These are phyloP conservation scores for Augiades crinisus DNA, from an alignment of 2,888 invertebrate genomes.

Conservation along the genomic window DNA sequence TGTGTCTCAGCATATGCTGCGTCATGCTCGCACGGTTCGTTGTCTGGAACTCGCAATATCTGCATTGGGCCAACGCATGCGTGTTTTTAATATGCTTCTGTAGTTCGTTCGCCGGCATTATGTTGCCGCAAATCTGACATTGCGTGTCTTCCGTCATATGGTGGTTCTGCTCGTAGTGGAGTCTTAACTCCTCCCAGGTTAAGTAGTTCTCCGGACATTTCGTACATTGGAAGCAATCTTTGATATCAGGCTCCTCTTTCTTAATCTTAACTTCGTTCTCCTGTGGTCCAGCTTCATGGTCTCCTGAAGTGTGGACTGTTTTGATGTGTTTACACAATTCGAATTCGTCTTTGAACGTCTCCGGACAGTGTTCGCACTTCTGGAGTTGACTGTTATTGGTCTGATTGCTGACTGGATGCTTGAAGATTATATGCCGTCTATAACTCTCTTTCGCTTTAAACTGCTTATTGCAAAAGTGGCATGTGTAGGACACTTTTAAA, in stretches of 20 bases:
- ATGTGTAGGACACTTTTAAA: constrained; percentile 65
- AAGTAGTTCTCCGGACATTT: constrained; percentile 57
- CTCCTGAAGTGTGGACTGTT: constrained; percentile 40
- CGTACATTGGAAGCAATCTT: constrained; percentile 57
- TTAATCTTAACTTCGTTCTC: constrained; percentile 41
- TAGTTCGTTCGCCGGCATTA: constrained; percentile 52
- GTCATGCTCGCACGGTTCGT: constrained; percentile 58
- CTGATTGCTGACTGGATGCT: constrained; percentile 47
- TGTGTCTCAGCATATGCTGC: constrained; percentile 65
- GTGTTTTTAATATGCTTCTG: constrained; percentile 58
- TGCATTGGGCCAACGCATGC: constrained; percentile 51
- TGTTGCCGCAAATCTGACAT: constrained; percentile 65
- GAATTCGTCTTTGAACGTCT: constrained; percentile 60
- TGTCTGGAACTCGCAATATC: constrained; percentile 64
- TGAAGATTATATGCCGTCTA: constrained; percentile 58
- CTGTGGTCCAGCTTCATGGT: constrained; percentile 28
- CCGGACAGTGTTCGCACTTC: constrained; percentile 59
- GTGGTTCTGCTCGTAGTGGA: constrained; percentile 62
- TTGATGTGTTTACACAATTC: constrained; percentile 65
- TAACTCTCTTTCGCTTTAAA: constrained; percentile 71
- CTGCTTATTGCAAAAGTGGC: constrained; percentile 57
- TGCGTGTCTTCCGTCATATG: constrained; percentile 52
- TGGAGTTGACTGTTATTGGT: constrained; percentile 41
- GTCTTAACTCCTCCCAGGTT: constrained; percentile 54
- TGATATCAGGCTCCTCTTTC: constrained; percentile 53